Base-by-base conservation (phyloP, 2,797 vertebrate genomes). In the Micrastur ruficollis region DNA sequence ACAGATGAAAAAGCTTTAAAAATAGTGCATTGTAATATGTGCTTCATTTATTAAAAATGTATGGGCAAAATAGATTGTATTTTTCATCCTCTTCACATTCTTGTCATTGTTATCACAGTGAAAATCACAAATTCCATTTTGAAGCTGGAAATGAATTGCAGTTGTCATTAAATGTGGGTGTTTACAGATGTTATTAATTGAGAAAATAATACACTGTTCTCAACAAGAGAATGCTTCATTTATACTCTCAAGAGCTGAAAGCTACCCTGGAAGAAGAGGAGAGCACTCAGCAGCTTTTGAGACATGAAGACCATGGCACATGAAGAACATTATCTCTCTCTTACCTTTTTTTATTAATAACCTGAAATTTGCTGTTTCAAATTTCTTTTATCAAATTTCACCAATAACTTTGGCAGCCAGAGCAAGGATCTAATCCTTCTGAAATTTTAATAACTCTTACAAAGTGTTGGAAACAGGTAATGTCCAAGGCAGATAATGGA, bases 141-240 rank as follows among this genome's bases (percentile, higher is more conserved):
- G 63, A 96, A 87, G 66, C 49, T 68, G 80, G 81, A 94, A 95
- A 97, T 91, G 26, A 91, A 93, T 94, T 79, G 53, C 50, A 91
- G 66, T 89, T 93, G 81, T 72, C 86, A 89, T 89, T 87, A 90
- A 82, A 92, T 56, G 67, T 91, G 75, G 89, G 63, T 87, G 85
- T 90, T 95, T 97, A 92, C 72, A 91, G 75, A 89, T 86, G 52
- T 92, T 94, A 89, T 76, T 87, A 95, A 93, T 95, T 93, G 89
- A 68, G 80, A 95, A 94, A 94, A 93, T 12, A 90, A 75, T 90
- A 76, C 44, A 75, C 47, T 81, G 25, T 76, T 95, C 63, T 93
- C 49, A 91, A 40, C 19, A 89, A 83, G 67, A 91, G 34, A 83
- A 86, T 61, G 50, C 62, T 93, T 89, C 52, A 55, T 94, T 96